phyloP scores from a whole-genome alignment of 2,797 vertebrate species.

The Hypotaenidia okinawae region DNA sequence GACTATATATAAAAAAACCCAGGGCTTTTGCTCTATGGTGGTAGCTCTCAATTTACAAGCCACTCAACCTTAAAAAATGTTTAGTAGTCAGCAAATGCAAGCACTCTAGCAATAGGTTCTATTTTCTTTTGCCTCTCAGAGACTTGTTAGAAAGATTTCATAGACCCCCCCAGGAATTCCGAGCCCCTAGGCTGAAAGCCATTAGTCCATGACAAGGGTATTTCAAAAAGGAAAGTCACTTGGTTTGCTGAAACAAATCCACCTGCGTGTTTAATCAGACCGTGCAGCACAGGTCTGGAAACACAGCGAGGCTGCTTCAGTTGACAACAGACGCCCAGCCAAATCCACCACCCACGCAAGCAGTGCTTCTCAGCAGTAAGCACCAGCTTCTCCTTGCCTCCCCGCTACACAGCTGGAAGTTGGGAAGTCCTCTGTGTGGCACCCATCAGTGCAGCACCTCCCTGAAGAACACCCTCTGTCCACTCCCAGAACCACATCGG shows the following conservation, averaged over 20 bases:
- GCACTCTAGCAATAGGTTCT: not conserved
- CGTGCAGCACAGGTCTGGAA: not conserved
- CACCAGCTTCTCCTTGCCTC: not conserved
- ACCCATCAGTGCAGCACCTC: not conserved
- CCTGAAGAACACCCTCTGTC: not conserved
- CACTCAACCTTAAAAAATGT: not conserved
- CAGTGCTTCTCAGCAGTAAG: accelerated
- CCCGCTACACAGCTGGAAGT: not conserved
- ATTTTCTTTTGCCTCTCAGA: not conserved
- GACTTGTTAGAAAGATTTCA: not conserved
- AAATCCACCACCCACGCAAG: not conserved
- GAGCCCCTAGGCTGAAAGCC: not conserved
- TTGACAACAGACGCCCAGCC: not conserved
- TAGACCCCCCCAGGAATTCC: not conserved
- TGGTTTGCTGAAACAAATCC: not conserved
- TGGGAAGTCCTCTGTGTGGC: not conserved
- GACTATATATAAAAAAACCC: not conserved
- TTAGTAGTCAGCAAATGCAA: not conserved
- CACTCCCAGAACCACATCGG: not conserved
- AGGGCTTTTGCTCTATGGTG: accelerated
- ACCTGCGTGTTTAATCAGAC: not conserved
- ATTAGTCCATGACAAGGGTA: not conserved
- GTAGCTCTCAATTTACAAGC: not conserved
- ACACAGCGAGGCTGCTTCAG: not conserved
- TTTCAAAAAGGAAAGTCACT: not conserved